Conservation (phyloP, 2,797 vertebrate genomes). For the Acestrorhynchus altus region DNA sequence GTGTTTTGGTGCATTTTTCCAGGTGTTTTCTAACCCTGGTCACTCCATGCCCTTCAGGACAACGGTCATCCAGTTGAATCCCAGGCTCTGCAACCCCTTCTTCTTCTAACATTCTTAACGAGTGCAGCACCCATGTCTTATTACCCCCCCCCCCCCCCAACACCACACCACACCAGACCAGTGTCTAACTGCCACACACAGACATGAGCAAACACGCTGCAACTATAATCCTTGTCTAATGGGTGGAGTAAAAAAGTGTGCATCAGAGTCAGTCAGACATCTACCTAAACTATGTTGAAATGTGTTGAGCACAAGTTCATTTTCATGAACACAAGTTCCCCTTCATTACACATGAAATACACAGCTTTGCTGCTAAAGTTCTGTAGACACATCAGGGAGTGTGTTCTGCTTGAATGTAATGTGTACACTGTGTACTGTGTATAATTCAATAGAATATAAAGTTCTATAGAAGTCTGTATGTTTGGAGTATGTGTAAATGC, state of each 20-base stretch:
- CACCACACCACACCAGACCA: background rate
- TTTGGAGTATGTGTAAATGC: too few species aligned
- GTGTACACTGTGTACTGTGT: too few species aligned
- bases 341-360: too few species aligned
- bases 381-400: too few species aligned
- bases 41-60: slow-evolving; percentile 66
- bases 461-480: too few species aligned
- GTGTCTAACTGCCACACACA: background rate
- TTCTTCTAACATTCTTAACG: slow-evolving; percentile 40
- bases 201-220: background rate
- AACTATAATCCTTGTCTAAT: background rate
- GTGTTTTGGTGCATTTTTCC: slow-evolving; percentile 73
- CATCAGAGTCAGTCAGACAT: too few species aligned
- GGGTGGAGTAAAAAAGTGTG: too few species aligned
- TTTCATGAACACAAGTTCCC: too few species aligned
- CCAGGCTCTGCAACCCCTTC: slow-evolving; percentile 11
- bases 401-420: too few species aligned
- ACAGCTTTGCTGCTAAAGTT: too few species aligned
- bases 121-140: slow-evolving; percentile 25
- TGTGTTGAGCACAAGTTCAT: too few species aligned
- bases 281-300: background rate
- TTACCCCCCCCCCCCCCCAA: background rate
- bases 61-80: slow-evolving; percentile 66
- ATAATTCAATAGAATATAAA: too few species aligned
- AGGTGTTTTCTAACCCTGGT: slow-evolving; percentile 77